Conservation (phyloP, 35 echinoderm and acorn worm species). For the Ophioderma brevispina region DNA sequence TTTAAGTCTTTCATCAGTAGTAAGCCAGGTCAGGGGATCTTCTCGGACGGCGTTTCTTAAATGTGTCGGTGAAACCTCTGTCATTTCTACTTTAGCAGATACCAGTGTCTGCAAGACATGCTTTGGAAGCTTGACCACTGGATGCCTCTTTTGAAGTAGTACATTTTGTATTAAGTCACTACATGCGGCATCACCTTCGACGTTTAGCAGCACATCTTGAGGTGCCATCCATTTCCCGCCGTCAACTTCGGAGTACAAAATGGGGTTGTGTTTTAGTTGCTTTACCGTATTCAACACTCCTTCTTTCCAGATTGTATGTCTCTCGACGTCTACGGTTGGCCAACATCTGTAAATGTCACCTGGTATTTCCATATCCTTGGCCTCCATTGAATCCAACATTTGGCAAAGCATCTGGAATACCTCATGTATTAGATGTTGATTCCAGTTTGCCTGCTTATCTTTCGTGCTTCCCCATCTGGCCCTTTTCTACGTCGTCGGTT, state of each 20-base stretch:
- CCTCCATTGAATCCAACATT: background rate
- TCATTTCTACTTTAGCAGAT: background rate
- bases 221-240: conserved; percentile 32
- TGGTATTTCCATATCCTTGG: background rate
- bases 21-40: conserved; percentile 17
- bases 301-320: conserved; percentile 14
- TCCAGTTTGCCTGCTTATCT: conserved; percentile 67
- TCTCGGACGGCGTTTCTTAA: conserved; percentile 23
- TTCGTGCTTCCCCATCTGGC: conserved; percentile 61
- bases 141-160: background rate
- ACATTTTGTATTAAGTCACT: conserved; percentile 16
- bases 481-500: conserved; percentile 74
- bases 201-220: conserved; percentile 11
- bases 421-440: conserved; percentile 47
- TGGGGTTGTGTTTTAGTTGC: background rate
- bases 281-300: background rate
- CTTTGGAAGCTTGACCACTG: conserved; percentile 7
- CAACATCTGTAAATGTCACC: conserved; percentile 58
- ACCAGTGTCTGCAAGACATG: conserved; percentile 17
- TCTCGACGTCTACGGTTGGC: conserved; percentile 17
- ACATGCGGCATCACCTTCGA: conserved; percentile 25
- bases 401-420: conserved; percentile 46
- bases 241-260: conserved; percentile 29
- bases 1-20: conserved; percentile 22
- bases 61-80: conserved; percentile 16